Percentiles rank a stretch among this genome's conserved stretches.
phyloP scores from a whole-genome alignment of 2,113 vertebrate species.

The Apistogramma diplotaenia region DNA sequence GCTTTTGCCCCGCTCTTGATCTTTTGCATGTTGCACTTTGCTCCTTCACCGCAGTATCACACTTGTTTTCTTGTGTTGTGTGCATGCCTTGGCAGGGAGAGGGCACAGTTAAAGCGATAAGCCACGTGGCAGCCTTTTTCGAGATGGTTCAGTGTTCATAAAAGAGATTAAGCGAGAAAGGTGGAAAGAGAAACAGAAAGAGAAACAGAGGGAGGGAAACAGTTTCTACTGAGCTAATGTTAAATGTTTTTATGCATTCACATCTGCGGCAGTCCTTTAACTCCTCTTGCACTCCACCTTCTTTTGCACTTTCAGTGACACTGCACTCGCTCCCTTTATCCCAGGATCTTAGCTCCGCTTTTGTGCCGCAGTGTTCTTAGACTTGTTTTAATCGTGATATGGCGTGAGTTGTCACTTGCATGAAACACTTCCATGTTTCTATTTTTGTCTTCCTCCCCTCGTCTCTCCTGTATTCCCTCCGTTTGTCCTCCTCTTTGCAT shows the following conservation, averaged over 20 bases:
- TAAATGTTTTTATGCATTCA: conserved; percentile 15
- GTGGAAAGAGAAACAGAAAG: not conserved
- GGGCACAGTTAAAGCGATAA: not conserved
- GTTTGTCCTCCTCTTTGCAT: not conserved
- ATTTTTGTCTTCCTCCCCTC: not conserved
- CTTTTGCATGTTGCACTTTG: conserved; percentile 24
- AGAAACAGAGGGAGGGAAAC: not conserved
- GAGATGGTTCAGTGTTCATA: not conserved
- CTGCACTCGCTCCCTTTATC: conserved; percentile 10
- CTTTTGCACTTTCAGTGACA: conserved; percentile 45
- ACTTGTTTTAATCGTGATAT: not conserved
- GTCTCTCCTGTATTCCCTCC: not conserved
- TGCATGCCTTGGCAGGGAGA: not conserved
- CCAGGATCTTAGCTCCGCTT: not conserved
- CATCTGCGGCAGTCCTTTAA: conserved; percentile 38
- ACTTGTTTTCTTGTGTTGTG: not conserved
- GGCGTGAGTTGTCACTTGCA: not conserved
- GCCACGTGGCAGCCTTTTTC: not conserved
- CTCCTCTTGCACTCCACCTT: conserved; percentile 20
- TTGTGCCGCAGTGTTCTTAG: not conserved
- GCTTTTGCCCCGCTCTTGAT: not conserved
- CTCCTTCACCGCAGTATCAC: conserved; percentile 15
- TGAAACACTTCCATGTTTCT: not conserved
- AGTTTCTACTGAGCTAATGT: not conserved
- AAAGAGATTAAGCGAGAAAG: not conserved